Evolutionary conservation across 2,888 invertebrate species (phyloP), one percentile per base, ranked within the genome.

Genomic region (Sepioteuthis lessoniana): DNA sequence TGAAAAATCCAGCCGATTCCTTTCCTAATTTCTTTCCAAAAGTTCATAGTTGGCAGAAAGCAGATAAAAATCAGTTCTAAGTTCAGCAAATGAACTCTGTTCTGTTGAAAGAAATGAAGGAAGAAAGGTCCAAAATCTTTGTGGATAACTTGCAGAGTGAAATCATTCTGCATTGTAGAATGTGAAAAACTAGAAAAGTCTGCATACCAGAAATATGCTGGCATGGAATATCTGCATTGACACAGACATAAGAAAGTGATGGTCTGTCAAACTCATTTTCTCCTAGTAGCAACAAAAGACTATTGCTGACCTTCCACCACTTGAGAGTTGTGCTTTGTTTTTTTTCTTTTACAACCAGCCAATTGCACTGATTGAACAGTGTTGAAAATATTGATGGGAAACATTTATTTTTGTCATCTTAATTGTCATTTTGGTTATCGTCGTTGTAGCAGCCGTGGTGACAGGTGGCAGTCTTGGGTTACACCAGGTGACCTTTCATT

Each of bases 401-500:
- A 47, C 46, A 91, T 25, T 91, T 38, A 31, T 91, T 91, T 42
- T 42, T 37, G 28, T 38, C 35, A 38, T 91, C 28, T 38, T 91
- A 38, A 37, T 47, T 47, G 35, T 46, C 42, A 92, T 92, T 47
- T 38, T 91, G 38, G 91, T 38, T 91, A 38, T 92, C 46, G 31
- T 92, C 92, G 47, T 92, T 92, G 92, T 47, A 42, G 47, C 47
- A 47, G 92, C 42, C 16, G 92, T 42, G 47, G 42, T 92, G 76
- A 76, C 76, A 76, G 76, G 42, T 92, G 92, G 46, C 47, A 92
- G 47, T 42, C 92, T 47, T 31, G 92, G 31, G n/a, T 92, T 92
- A 92, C 46, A 92, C 92, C 92, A 92, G 92, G 92, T 92, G 92
- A 92, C 92, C 92, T 92, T 92, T 92, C 92, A 92, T 92, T 92